Evolutionary conservation across 2,888 invertebrate species (phyloP).

Genomic region (Perizoma flavofasciatum): DNA sequence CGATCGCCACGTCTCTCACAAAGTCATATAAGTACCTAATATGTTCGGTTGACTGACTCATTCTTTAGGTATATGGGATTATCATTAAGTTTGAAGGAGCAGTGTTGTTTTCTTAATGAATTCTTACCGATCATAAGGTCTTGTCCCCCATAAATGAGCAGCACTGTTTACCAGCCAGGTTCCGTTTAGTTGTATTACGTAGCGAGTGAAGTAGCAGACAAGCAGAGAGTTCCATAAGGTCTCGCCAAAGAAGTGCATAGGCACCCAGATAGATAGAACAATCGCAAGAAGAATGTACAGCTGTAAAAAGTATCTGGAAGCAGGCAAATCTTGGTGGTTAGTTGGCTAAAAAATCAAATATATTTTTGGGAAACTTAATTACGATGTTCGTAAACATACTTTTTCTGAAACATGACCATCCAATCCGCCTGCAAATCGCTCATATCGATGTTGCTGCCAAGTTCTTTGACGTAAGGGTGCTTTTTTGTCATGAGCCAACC

Average conservation of each 20-base stretch:
- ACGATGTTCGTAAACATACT: constrained; percentile 7
- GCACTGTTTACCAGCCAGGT: constrained; percentile 94
- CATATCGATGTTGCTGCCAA: constrained; percentile 88
- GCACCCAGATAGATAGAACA: constrained; percentile 85
- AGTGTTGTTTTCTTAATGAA: neutral
- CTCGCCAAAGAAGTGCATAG: constrained; percentile 89
- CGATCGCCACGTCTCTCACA: too few species aligned
- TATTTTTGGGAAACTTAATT: too few species aligned
- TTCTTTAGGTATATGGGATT: too few species aligned
- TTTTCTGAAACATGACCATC: constrained; percentile 89
- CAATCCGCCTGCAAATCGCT: constrained; percentile 89
- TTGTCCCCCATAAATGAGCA: constrained; percentile 90
- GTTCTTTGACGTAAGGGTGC: constrained; percentile 89
- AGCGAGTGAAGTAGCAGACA: constrained; percentile 85
- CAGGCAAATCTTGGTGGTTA: neutral
- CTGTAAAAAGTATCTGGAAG: constrained; percentile 86
- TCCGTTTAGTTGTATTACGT: constrained; percentile 85
- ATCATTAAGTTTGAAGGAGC: too few species aligned
- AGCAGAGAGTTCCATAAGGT: constrained; percentile 83
- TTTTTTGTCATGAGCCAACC: constrained; percentile 93
- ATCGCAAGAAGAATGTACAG: constrained; percentile 85
- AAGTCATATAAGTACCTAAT: too few species aligned
- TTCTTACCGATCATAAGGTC: constrained; percentile 89
- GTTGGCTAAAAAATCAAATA: too few species aligned
- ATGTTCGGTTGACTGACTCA: too few species aligned